A percentile compares a stretch with the other conserved stretches of the same genome.
These are phyloP conservation scores for Rafetus swinhoei DNA, from an alignment of 2,113 vertebrate genomes.

Conservation along the genomic window DNA sequence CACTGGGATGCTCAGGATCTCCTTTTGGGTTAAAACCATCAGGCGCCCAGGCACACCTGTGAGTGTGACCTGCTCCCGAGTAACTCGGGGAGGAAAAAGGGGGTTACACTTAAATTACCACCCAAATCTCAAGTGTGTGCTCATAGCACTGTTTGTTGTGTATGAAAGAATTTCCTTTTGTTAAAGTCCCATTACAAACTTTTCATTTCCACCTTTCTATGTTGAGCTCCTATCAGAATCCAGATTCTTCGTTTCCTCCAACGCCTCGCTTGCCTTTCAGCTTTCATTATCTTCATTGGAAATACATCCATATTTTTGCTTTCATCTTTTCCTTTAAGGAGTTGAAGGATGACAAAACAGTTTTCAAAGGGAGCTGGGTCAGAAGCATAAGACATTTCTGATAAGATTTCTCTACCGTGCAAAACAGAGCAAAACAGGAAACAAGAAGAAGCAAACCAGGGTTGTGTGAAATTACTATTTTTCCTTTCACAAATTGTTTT, in stretches of 20 bases:
- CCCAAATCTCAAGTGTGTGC: constrained; percentile 27
- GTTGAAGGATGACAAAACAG: constrained; percentile 74
- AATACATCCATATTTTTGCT: constrained; percentile 71
- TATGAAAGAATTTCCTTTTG: constrained; percentile 42
- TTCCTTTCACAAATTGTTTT: constrained; percentile 66
- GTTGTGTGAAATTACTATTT: constrained; percentile 67
- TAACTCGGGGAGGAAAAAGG: too few species aligned
- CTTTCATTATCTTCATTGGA: constrained; percentile 74
- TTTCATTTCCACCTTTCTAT: constrained; percentile 59
- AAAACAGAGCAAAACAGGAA: constrained; percentile 69
- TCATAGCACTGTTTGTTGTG: constrained; percentile 54
- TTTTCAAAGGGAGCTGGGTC: constrained; percentile 77
- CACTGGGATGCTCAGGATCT: too few species aligned
- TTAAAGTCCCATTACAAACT: constrained; percentile 57
- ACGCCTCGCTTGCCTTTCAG: constrained; percentile 66
- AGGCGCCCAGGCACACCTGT: too few species aligned
- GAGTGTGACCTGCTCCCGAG: too few species aligned
- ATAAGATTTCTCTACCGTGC: constrained; percentile 65
- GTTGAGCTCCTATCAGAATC: constrained; percentile 47
- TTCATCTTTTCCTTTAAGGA: constrained; percentile 77
- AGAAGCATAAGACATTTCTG: constrained; percentile 68
- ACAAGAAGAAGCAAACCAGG: constrained; percentile 66
- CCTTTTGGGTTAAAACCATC: too few species aligned
- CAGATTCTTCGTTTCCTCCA: constrained; percentile 4
- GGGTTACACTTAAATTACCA: constrained; percentile 6